A percentile compares a stretch with the other conserved stretches of the same genome.
Evolutionary conservation across 2,888 invertebrate genomes (phyloP).

Genomic region (Drosophila borealis): DNA sequence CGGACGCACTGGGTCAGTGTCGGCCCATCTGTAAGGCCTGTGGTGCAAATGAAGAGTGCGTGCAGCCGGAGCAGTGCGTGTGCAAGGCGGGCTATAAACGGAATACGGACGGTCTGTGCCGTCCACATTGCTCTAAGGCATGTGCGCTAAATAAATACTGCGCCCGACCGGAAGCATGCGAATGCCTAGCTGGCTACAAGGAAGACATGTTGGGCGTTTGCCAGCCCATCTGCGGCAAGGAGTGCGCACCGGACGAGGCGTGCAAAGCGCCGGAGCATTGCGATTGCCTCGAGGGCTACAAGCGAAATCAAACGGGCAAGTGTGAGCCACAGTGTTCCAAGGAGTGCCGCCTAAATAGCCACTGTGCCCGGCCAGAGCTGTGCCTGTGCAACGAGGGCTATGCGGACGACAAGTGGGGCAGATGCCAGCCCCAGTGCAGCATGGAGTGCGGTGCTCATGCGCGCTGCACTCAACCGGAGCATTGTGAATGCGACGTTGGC

Average conservation of each 20-base stretch:
- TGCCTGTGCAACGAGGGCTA: slow-evolving; percentile 3
- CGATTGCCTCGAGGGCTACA: slow-evolving; percentile 13
- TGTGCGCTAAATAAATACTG: slow-evolving; percentile 25
- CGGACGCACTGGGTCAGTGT: slow-evolving; percentile 10
- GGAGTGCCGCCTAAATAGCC: slow-evolving; percentile 5
- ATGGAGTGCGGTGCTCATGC: neutral
- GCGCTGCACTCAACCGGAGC: neutral
- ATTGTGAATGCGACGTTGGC: slow-evolving; percentile 8
- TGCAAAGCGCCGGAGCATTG: slow-evolving; percentile 2
- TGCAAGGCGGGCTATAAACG: slow-evolving; percentile 18
- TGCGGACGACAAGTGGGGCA: neutral
- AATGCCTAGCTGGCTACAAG: slow-evolving; percentile 15
- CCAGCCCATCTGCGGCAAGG: neutral
- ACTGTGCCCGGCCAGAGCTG: slow-evolving; percentile 10
- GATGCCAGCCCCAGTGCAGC: slow-evolving; percentile 21
- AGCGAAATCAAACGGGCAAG: neutral
- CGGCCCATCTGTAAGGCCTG: slow-evolving; percentile 24
- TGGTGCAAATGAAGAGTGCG: slow-evolving; percentile 3
- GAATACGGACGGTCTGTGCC: neutral
- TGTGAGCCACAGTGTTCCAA: slow-evolving; percentile 20
- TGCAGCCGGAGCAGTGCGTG: neutral
- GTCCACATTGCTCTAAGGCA: neutral
- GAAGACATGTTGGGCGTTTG: slow-evolving; percentile 8
- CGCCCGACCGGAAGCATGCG: slow-evolving; percentile 13
- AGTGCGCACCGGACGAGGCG: slow-evolving; percentile 1